These are phyloP conservation scores for Lamprologus ornatipinnis DNA, from an alignment of 2,113 vertebrate species.

Conservation along the genomic window DNA sequence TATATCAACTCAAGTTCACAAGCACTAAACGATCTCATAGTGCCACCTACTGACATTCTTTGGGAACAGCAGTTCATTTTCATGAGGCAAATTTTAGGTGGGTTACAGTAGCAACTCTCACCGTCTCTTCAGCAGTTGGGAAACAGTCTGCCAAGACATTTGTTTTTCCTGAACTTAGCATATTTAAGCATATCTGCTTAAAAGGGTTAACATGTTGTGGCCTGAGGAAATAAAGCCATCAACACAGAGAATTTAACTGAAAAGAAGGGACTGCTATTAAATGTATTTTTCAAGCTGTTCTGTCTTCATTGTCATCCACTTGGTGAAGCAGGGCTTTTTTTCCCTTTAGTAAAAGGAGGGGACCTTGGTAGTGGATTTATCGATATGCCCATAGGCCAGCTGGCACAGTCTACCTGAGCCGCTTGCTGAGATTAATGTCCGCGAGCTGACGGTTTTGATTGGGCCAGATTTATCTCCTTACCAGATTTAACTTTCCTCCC, in stretches of 20 bases:
- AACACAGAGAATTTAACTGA: background rate
- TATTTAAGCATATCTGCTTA: background rate
- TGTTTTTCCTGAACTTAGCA: background rate
- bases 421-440: constrained; percentile 57
- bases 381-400: constrained; percentile 55
- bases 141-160: background rate
- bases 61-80: background rate
- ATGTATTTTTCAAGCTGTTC: background rate
- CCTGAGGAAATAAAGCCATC: background rate
- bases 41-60: background rate
- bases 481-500: constrained; percentile 39
- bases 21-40: background rate
- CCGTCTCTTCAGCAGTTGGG: background rate
- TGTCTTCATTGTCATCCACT: constrained; percentile 31
- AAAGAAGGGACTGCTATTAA: background rate
- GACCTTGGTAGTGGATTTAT: constrained; percentile 58
- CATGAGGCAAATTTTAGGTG: background rate
- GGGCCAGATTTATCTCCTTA: constrained; percentile 59
- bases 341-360: background rate
- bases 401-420: constrained; percentile 46
- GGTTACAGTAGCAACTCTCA: background rate
- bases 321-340: constrained; percentile 19
- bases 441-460: constrained; percentile 59
- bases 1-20: background rate
- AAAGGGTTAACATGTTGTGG: background rate